Evolutionary conservation across 2,888 invertebrate species (phyloP).

Genomic region (Dromius quadrimaculatus): DNA sequence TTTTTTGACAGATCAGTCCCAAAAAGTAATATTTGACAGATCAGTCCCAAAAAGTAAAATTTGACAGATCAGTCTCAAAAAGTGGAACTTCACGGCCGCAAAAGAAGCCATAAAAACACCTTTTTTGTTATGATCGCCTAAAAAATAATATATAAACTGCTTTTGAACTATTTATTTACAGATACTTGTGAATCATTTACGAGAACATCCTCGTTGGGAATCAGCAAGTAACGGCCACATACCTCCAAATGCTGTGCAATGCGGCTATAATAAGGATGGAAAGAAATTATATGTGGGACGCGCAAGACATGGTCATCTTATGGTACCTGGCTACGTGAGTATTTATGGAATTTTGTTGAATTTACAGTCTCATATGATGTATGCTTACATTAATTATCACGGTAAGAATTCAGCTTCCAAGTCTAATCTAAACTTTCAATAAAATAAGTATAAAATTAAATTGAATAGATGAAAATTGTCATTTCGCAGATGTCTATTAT

Average conservation of each 20-base stretch:
- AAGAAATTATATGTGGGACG: slow-evolving; percentile 20
- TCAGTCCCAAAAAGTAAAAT: too few species aligned
- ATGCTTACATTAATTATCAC: background rate
- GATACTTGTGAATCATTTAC: slow-evolving; percentile 12
- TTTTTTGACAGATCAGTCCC: too few species aligned
- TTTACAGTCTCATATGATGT: background rate
- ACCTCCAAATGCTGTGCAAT: slow-evolving; percentile 25
- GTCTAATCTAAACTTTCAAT: background rate
- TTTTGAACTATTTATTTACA: too few species aligned
- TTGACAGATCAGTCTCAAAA: too few species aligned
- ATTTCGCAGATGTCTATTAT: too few species aligned
- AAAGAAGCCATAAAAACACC: too few species aligned
- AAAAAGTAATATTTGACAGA: too few species aligned
- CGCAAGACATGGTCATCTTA: background rate
- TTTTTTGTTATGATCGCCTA: too few species aligned
- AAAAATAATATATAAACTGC: too few species aligned
- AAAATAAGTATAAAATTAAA: background rate
- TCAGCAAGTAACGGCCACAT: background rate
- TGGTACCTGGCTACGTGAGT: slow-evolving; percentile 25
- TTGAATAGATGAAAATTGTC: too few species aligned
- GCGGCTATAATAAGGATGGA: slow-evolving; percentile 30
- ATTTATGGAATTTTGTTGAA: background rate
- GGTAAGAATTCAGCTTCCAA: background rate
- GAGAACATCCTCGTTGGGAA: background rate
- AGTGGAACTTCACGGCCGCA: too few species aligned